Evolutionary conservation across 2,113 vertebrate genomes (phyloP), one percentile per base, ranked within the genome.

Genomic region (Ailuropoda melanoleuca): DNA sequence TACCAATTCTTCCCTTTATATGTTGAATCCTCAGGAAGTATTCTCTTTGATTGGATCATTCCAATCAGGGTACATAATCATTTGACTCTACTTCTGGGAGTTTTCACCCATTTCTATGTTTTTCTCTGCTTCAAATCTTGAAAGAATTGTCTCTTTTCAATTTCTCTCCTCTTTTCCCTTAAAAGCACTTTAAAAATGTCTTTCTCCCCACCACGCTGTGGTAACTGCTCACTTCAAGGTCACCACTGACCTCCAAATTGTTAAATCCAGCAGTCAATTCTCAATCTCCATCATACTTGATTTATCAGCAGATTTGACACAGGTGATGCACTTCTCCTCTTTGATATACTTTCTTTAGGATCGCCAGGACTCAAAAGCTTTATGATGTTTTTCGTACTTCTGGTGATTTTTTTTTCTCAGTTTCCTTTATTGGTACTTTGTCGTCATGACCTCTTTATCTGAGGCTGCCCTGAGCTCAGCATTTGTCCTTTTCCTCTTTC

Each of bases 401-500:
- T 7, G 2, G 1, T 68, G 4, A 1, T 14, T 85, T 39, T 91
- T 43, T 60, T 60, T 50, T 34, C 10, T 83, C 18, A 37, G 4
- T 80, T 66, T 85, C 0, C 18, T 89, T 89, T 89, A 18, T 50
- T 56, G 13, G n/a, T 77, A 21, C 19, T 37, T 55, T 14, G 24
- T 88, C 43, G 80, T 92, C 37, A 19, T 85, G 74, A 43, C 5
- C 29, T 77, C 6, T 56, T 92, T 4, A 3, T 55, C 3, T 6
- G 17, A 21, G 21, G 4, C 31, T 75, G 1, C 24, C 17, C 31
- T 0, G 8, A 4, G 1, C 1, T 68, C 34, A 8, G 46, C 21
- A 1, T 8, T 14, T 88, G 18, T 48, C 15, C 12, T n/a, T 13
- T 24, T 43, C 72, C 21, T 88, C 37, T 89, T 92, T 68, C 18